Conservation (phyloP, 2,797 vertebrate genomes). For the Novumbra hubbsi region DNA sequence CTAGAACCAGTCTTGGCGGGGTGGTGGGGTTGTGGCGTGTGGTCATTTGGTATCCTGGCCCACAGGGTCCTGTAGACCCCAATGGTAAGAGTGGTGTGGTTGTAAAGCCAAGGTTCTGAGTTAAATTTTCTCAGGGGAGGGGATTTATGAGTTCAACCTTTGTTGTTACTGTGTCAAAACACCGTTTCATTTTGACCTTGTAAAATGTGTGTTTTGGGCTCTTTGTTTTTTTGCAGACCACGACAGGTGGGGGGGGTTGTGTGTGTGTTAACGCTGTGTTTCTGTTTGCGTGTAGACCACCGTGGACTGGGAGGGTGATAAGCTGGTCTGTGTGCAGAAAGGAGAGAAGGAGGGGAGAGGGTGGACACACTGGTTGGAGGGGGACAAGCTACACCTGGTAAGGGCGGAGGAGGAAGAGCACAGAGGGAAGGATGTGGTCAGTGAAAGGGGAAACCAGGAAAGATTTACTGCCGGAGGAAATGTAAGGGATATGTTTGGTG, state of each 20-base stretch:
- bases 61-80: no score
- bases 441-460: slow-evolving; percentile 30
- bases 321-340: slow-evolving; percentile 84
- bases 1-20: slow-evolving; percentile 57
- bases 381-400: slow-evolving; percentile 83
- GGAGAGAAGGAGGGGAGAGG: slow-evolving; percentile 90
- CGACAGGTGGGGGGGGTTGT: neutral
- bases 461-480: neutral
- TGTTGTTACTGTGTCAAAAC: slow-evolving; percentile 25
- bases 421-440: neutral
- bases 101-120: neutral
- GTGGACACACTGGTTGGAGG: slow-evolving; percentile 94
- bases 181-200: slow-evolving; percentile 20
- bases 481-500: slow-evolving; percentile 23
- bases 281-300: slow-evolving; percentile 75
- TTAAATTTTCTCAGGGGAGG: neutral
- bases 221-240: neutral
- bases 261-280: slow-evolving; percentile 13
- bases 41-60: neutral
- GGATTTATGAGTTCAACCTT: neutral
- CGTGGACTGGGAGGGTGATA: slow-evolving; percentile 87
- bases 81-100: no score
- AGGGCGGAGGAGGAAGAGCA: slow-evolving; percentile 39
- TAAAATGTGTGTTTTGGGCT: neutral
- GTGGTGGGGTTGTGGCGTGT: neutral